Evolutionary conservation across 2,113 vertebrate genomes (phyloP), one percentile per base, ranked within the genome.

Genomic region (Dipodomys ordii): DNA sequence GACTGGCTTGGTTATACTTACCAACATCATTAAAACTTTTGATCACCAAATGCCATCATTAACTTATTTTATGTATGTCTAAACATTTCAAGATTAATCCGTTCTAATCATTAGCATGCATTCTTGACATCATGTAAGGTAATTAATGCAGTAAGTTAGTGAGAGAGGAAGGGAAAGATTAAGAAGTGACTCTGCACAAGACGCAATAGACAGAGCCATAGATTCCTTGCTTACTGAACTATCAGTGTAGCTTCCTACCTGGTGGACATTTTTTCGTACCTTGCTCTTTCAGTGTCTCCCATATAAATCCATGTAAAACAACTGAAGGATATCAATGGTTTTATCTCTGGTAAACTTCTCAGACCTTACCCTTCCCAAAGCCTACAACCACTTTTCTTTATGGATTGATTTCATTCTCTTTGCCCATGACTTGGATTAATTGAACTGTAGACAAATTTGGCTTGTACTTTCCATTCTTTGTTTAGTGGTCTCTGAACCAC

Each of bases 181-280:
- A 28, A 65, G 69, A 85, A 84, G 2, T 53, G 15, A 64, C 16
- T 87, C n/a, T 49, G 5, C 23, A n/a, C 10, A 57, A 71, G 32
- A 18, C 20, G 15, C 18, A 23, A 2, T 10, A 20, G 12, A 4
- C 1, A 7, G 6, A 71, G 6, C 3, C 0, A 1, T 7, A 8
- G 9, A 10, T 6, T 7, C 20, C 67, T 22, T 18, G 15, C 4
- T 49, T 53, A 9, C 10, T 64, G 13, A 6, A 22, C 18, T n/a
- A n/a, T 27, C 30, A 64, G 2, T 20, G 22, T 4, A 35, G 22
- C 4, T 23, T 65, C 20, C 64, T 9, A 2, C 1, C 25, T 46
- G 28, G 35, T 12, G 15, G 0, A 0, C 0, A 8, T 39, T 60
- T 20, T 10, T 83, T 4, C 32, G 46, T 35, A n/a, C 6, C 2